Base-by-base conservation (phyloP, 1,140 invertebrate genomes). In the Habropoda laboriosa region DNA sequence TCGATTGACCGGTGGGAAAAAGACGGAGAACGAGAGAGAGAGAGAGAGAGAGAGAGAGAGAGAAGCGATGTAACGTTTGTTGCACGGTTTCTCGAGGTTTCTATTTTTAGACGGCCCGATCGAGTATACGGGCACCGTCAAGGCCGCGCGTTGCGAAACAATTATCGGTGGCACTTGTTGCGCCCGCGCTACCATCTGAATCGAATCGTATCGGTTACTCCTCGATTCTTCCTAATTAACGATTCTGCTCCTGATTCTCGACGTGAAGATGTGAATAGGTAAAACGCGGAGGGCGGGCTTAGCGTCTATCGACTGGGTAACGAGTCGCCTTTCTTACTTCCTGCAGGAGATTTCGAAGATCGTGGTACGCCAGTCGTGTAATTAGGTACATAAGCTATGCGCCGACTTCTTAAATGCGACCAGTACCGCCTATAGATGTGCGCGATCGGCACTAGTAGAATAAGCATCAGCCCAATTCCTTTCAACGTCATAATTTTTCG, bases 401-500 rank as follows among this genome's bases (percentile, higher is more conserved):
- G 82, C 12, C 72, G 58, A 35, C 58, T 82, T 5, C 63, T 81
- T 12, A 87, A 0, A 0, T 51, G 8, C 27, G 82, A 67, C 79
- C 78, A 86, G 13, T 32, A 18, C 0, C 45, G 61, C 42, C 70
- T 86, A 95, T 95, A 97, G 97, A 99, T 89, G 95, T 96, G 53
- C 98, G 94, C 94, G 0, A 70, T 0, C 0, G 61, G 4, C 67
- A 85, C 93, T 47, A 89, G 86, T 6, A 96, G 90, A 66, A 95
- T 87, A n/a, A 93, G 80, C 81, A 94, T 93, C 76, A 96, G 94
- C 75, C 94, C 94, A 63, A 95, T 86, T 82, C 96, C 96, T 93
- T 98, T 99, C 79, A 99, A 94, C 63, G 94, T 94, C 95, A 97
- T 95, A 76, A 94, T 94, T 88, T 99, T 98, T 72, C 98, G 95